A percentile compares a stretch with the other conserved stretches of the same genome.
Evolutionary conservation across 2,797 vertebrate species (phyloP).

Genomic region (Uromys caudimaculatus): DNA sequence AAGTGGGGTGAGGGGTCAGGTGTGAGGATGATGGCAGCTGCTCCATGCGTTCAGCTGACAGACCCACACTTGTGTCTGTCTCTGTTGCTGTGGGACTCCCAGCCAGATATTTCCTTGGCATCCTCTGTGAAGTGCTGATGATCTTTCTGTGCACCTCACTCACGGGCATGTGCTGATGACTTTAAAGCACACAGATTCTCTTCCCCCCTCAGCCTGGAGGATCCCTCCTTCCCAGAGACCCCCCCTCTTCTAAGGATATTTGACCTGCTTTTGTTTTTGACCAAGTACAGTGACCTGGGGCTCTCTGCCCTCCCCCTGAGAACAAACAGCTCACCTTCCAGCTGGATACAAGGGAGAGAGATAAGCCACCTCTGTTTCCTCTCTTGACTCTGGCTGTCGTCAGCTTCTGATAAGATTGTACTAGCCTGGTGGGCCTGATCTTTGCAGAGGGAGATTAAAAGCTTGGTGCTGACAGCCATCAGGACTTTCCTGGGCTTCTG

Average conservation of each 20-base stretch:
- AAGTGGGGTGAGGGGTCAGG: neutral
- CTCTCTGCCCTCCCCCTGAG: neutral
- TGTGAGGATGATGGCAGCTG: neutral
- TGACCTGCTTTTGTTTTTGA: neutral
- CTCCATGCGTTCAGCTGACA: neutral
- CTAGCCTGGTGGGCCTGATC: neutral
- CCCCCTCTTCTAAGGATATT: neutral
- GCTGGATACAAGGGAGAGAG: neutral
- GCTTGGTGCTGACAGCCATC: neutral
- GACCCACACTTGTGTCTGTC: neutral
- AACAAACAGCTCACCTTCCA: neutral
- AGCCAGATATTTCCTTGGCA: neutral
- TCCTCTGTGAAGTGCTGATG: neutral
- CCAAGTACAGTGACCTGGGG: neutral
- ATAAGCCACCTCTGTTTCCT: conserved; percentile 43
- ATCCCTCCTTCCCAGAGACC: neutral
- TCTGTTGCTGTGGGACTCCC: fast-evolving
- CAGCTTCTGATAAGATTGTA: conserved; percentile 39
- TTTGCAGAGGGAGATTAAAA: neutral
- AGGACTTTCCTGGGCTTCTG: neutral
- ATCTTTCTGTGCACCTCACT: neutral
- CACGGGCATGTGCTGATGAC: neutral
- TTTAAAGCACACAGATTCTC: neutral
- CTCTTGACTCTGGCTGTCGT: conserved; percentile 44
- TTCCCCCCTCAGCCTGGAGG: neutral